These are phyloP conservation scores for Cylas formicarius DNA, from an alignment of 1,140 invertebrate genomes.

Conservation along the genomic window DNA sequence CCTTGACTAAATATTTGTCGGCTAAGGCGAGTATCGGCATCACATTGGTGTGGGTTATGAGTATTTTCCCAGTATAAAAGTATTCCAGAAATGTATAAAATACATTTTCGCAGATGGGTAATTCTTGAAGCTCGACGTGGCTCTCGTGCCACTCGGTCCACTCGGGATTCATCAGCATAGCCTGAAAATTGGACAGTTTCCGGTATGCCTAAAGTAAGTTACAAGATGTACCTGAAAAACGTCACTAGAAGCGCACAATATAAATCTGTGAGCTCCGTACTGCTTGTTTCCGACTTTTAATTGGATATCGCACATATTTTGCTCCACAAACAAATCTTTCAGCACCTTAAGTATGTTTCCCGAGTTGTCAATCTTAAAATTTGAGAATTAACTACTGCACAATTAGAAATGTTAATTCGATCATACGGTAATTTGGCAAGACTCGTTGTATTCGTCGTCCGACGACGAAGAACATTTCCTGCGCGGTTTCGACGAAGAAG, in stretches of 20 bases:
- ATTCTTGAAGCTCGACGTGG: slow-evolving; percentile 76
- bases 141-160: slow-evolving; percentile 87
- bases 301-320: slow-evolving; percentile 38
- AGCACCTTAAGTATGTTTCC: slow-evolving; percentile 34
- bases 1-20: slow-evolving; percentile 91
- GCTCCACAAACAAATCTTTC: slow-evolving; percentile 33
- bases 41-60: slow-evolving; percentile 73
- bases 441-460: slow-evolving; percentile 16
- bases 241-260: slow-evolving; percentile 90
- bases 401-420: not conserved
- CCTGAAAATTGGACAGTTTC: slow-evolving; percentile 47
- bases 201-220: slow-evolving; percentile 2
- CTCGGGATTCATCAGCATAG: slow-evolving; percentile 90
- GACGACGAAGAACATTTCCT: slow-evolving; percentile 16
- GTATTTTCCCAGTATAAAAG: slow-evolving; percentile 87
- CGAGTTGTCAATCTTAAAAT: slow-evolving; percentile 33
- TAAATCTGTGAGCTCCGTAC: slow-evolving; percentile 84
- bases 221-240: slow-evolving; percentile 74
- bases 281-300: slow-evolving; percentile 46
- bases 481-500: slow-evolving; percentile 3
- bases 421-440: slow-evolving; percentile 18
- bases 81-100: slow-evolving; percentile 88
- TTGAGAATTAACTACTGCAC: not conserved
- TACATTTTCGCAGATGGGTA: slow-evolving; percentile 71
- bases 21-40: slow-evolving; percentile 80